phyloP scores from a whole-genome alignment of 2,113 vertebrate species.

The Ceyx cyanopectus region DNA sequence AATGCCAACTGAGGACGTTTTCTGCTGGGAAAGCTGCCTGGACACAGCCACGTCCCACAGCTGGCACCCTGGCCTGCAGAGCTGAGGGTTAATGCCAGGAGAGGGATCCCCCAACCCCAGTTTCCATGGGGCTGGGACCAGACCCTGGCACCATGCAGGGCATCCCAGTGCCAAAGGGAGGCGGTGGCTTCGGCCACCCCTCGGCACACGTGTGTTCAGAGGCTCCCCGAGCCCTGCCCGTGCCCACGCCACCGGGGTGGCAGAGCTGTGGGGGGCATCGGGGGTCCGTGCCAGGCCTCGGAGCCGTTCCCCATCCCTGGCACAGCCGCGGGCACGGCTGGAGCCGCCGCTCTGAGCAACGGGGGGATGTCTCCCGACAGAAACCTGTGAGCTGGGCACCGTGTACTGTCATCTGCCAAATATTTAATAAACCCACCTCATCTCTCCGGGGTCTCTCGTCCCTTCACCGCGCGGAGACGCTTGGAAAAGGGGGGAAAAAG shows the following conservation, averaged over 20 bases:
- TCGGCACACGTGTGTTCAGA: neutral
- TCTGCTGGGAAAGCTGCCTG: accelerated
- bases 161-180: neutral
- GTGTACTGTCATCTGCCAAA: slow-evolving; percentile 56
- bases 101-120: neutral
- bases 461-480: neutral
- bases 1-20: accelerated
- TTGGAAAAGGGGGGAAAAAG: accelerated
- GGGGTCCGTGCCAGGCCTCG: neutral
- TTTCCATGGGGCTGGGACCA: accelerated
- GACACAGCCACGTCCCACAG: neutral
- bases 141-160: accelerated
- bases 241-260: accelerated
- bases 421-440: slow-evolving; percentile 25
- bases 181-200: neutral
- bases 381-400: slow-evolving; percentile 34
- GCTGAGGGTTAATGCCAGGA: accelerated
- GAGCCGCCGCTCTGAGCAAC: neutral
- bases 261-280: neutral
- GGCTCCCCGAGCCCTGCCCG: accelerated
- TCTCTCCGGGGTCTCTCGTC: neutral
- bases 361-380: neutral
- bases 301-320: neutral
- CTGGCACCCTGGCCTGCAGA: accelerated
- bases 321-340: neutral